phyloP scores from a whole-genome alignment of 2,797 vertebrate species.

The Neosalanx taihuensis region DNA sequence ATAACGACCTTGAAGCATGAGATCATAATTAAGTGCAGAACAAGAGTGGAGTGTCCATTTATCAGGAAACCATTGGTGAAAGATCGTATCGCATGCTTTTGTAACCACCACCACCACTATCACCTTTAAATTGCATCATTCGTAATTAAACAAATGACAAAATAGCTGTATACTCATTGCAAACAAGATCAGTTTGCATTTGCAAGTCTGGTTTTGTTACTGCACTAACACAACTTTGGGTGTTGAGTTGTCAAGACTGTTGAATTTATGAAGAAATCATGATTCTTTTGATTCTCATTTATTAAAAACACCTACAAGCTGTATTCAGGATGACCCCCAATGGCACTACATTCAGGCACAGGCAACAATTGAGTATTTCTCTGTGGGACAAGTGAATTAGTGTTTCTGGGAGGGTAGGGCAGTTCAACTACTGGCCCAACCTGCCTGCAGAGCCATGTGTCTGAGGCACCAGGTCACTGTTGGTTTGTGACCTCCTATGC shows the following conservation, averaged over 20 bases:
- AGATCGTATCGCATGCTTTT: slow-evolving; percentile 35
- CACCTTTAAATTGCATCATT: slow-evolving; percentile 32
- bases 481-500: slow-evolving; percentile 42
- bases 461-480: slow-evolving; percentile 45
- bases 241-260: slow-evolving; percentile 21
- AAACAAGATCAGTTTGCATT: not conserved
- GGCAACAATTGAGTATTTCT: not conserved
- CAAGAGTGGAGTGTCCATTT: slow-evolving; percentile 19
- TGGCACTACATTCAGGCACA: slow-evolving; percentile 3
- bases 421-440: slow-evolving; percentile 15
- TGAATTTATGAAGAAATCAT: slow-evolving; percentile 29
- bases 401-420: slow-evolving; percentile 40
- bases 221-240: not conserved
- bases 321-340: slow-evolving; percentile 22
- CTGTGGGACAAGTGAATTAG: slow-evolving; percentile 48
- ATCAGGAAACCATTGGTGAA: not conserved
- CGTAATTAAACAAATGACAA: slow-evolving; percentile 7
- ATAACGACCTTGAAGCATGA: not conserved
- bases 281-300: slow-evolving; percentile 19
- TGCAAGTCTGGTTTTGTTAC: not conserved
- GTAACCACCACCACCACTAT: slow-evolving; percentile 9
- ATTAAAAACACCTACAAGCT: slow-evolving; percentile 40
- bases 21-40: slow-evolving; percentile 11
- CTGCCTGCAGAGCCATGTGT: slow-evolving; percentile 29
- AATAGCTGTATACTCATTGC: not conserved